Percentiles rank a stretch among this genome's conserved stretches.
Evolutionary conservation across 1,140 invertebrate genomes (phyloP).

Genomic region (Lordiphosa mommai): DNA sequence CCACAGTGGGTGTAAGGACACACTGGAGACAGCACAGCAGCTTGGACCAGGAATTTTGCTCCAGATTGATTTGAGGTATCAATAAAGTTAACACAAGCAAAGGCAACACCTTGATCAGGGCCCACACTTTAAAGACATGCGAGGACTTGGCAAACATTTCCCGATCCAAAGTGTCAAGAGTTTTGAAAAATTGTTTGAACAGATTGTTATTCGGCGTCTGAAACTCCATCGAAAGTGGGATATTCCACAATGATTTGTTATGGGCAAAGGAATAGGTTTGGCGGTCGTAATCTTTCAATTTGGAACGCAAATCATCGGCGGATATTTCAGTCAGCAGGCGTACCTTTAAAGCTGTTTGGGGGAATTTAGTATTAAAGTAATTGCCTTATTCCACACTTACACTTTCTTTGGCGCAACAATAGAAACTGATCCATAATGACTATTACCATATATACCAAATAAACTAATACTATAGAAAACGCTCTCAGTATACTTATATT

Average conservation of each 20-base stretch:
- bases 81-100: constrained; percentile 3
- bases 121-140: constrained; percentile 18
- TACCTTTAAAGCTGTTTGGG: neutral
- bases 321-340: neutral
- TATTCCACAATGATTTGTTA: neutral
- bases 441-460: constrained; percentile 8
- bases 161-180: constrained; percentile 11
- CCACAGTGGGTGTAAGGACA: neutral
- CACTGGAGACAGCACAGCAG: constrained; percentile 15
- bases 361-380: neutral
- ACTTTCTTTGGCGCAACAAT: neutral
- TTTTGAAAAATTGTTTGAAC: constrained; percentile 1
- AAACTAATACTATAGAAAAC: neutral
- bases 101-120: constrained; percentile 8
- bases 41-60: constrained; percentile 17
- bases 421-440: constrained; percentile 20
- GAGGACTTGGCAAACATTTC: constrained; percentile 1
- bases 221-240: neutral
- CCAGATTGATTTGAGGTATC: constrained; percentile 12
- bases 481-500: neutral
- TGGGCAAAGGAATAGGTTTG: neutral
- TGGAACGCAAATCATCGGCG: too few relatives aligned
- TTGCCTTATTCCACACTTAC: neutral
- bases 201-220: constrained; percentile 2
- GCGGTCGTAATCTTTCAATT: neutral